These are phyloP conservation scores for Erpobdella octoculata DNA, from an alignment of 2,888 invertebrate species.

Conservation along the genomic window DNA sequence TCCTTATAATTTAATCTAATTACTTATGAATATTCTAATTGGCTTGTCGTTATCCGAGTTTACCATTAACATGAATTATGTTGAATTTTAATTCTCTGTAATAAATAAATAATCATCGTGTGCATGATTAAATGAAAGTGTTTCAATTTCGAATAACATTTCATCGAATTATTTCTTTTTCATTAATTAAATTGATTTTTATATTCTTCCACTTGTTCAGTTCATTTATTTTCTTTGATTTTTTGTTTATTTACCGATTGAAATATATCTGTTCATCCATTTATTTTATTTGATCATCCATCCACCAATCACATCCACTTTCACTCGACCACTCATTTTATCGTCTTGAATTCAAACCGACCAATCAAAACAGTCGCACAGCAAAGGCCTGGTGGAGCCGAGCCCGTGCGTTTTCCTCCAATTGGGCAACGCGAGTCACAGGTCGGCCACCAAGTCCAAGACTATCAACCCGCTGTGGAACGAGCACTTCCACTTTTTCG, in stretches of 20 bases:
- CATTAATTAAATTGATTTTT: not conserved
- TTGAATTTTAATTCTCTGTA: too few relatives aligned
- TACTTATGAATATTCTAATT: too few relatives aligned
- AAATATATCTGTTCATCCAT: not conserved
- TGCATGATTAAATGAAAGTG: too few relatives aligned
- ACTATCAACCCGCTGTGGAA: slow-evolving; percentile 89
- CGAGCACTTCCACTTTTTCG: slow-evolving; percentile 84
- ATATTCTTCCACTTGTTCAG: not conserved
- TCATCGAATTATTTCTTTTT: not conserved
- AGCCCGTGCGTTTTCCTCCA: slow-evolving; percentile 69
- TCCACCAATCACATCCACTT: not conserved
- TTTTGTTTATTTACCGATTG: not conserved
- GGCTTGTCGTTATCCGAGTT: too few relatives aligned
- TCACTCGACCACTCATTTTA: not conserved
- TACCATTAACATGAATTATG: too few relatives aligned
- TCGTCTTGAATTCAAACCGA: not conserved
- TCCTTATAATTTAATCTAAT: too few relatives aligned
- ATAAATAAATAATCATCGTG: too few relatives aligned
- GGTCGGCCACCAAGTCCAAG: slow-evolving; percentile 52
- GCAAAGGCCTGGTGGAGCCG: slow-evolving; percentile 32
- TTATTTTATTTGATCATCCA: not conserved
- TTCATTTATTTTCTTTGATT: not conserved
- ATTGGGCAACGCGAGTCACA: slow-evolving; percentile 58
- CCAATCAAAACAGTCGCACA: slow-evolving; percentile 14
- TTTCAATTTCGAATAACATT: too few relatives aligned